Evolutionary conservation across 2,113 vertebrate genomes (phyloP).

Genomic region (Numenius arquata): DNA sequence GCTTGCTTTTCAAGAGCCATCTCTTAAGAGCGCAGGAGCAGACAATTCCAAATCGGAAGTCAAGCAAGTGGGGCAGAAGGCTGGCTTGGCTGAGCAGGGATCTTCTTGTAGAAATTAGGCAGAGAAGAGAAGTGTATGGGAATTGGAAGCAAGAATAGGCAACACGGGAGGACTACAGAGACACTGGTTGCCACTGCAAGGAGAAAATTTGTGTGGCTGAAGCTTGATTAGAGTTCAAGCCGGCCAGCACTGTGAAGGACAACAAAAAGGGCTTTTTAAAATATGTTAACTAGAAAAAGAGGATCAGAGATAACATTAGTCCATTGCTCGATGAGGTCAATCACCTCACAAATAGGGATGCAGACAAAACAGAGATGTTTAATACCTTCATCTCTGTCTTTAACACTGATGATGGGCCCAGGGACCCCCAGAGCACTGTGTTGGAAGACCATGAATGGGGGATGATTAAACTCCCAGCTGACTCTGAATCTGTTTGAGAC

Average conservation of each 20-base stretch:
- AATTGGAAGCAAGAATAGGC: background rate
- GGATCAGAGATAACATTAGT: background rate
- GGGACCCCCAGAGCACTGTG: background rate
- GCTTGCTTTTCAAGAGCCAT: background rate
- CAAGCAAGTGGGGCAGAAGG: background rate
- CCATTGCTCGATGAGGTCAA: background rate
- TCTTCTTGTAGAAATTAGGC: background rate
- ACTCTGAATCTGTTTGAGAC: background rate
- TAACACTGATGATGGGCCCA: background rate
- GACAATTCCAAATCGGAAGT: background rate
- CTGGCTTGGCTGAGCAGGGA: background rate
- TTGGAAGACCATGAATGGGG: background rate
- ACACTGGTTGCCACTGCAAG: background rate
- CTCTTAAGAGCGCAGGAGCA: background rate
- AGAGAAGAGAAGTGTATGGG: background rate
- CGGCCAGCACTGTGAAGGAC: background rate
- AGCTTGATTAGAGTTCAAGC: background rate
- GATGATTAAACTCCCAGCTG: background rate
- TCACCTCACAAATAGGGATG: background rate
- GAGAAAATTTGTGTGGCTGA: background rate
- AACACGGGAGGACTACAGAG: background rate
- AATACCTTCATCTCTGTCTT: background rate
- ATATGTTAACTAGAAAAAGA: background rate
- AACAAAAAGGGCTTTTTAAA: background rate
- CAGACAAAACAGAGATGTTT: background rate